Base-by-base conservation (phyloP, 2,888 invertebrate genomes). In the Agrilus biguttatus region DNA sequence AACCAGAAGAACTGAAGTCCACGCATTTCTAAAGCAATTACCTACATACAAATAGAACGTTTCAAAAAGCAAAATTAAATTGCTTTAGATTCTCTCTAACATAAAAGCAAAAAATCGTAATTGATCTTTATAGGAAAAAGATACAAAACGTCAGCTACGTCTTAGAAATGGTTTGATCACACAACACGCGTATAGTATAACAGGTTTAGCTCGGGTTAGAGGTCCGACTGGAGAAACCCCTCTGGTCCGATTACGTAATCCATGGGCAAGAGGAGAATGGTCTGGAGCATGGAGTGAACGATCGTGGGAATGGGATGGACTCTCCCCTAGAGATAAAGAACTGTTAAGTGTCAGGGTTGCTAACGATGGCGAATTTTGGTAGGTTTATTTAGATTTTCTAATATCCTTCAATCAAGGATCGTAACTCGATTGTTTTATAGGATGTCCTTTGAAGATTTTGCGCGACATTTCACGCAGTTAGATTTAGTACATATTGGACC, bases 401-500 rank as follows among this genome's bases (percentile, higher is more conserved):
- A 17, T 10, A 10, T 38, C 10, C 2, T 7, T 21, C 21, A 6
- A 8, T 21, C 8, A 14, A 5, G n/a, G 13, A 8, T 17, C 10
- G 14, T 36, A 14, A 36, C 8, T 46, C 14, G 41, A 50, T 51
- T 36, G 14, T 1, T 14, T 21, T 46, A 41, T 62, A 79, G 79
- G 80, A 80, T 84, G 78, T 74, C 77, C 13, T 77, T 82, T 59
- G 73, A 72, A 40, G 82, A 83, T 58, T 81, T 83, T 62, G 72
- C 76, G 40, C 63, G 69, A 13, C 72, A 75, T 58, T 83, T 82
- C 66, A 73, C 74, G 3, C 75, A 77, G 55, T 66, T 81, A 51
- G 80, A 80, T 62, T 69, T 84, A 54, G 80, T 83, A 50, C 83
- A 83, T 61, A 74, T 83, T 49, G 83, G 81, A 8, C 84, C 83